These are phyloP conservation scores for Pyrrhia umbra DNA, from an alignment of 2,888 invertebrate genomes.

Conservation along the genomic window DNA sequence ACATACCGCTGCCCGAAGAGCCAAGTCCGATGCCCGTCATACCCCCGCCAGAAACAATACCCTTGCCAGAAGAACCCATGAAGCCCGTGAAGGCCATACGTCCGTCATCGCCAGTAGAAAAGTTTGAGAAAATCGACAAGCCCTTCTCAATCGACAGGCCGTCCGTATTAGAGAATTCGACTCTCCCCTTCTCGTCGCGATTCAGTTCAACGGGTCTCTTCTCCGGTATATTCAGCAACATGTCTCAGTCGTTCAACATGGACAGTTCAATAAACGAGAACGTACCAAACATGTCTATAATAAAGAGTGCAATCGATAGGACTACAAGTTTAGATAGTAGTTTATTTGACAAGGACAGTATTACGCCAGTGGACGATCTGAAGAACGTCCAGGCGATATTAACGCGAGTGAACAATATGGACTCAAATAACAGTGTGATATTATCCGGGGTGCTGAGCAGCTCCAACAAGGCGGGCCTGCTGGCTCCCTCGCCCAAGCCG, in stretches of 20 bases:
- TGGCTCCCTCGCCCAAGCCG: constrained; percentile 67
- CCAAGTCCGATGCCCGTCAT: constrained; percentile 76
- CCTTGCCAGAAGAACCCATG: constrained; percentile 82
- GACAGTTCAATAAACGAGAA: constrained; percentile 81
- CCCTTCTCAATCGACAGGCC: constrained; percentile 70
- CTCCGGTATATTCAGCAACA: constrained; percentile 85
- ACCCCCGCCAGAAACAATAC: constrained; percentile 81
- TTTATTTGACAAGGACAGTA: constrained; percentile 83
- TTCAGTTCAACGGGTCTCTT: constrained; percentile 85
- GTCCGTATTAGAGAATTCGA: constrained; percentile 74
- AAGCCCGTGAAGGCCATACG: constrained; percentile 62
- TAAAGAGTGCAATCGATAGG: constrained; percentile 89
- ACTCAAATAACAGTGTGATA: constrained; percentile 87
- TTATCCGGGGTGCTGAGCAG: constrained; percentile 85
- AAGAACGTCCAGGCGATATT: constrained; percentile 87
- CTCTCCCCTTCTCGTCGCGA: constrained; percentile 79
- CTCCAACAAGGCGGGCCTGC: constrained; percentile 69
- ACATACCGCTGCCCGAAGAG: constrained; percentile 83
- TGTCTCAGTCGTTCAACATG: constrained; percentile 77
- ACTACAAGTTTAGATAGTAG: constrained; percentile 86
- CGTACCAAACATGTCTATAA: constrained; percentile 85
- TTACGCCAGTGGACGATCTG: constrained; percentile 83
- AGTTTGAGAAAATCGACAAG: constrained; percentile 65
- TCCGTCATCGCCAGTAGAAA: constrained; percentile 61
- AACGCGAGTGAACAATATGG: constrained; percentile 88